Evolutionary conservation across 1,140 invertebrate genomes (phyloP).

Genomic region (Cryptotermes secundus): DNA sequence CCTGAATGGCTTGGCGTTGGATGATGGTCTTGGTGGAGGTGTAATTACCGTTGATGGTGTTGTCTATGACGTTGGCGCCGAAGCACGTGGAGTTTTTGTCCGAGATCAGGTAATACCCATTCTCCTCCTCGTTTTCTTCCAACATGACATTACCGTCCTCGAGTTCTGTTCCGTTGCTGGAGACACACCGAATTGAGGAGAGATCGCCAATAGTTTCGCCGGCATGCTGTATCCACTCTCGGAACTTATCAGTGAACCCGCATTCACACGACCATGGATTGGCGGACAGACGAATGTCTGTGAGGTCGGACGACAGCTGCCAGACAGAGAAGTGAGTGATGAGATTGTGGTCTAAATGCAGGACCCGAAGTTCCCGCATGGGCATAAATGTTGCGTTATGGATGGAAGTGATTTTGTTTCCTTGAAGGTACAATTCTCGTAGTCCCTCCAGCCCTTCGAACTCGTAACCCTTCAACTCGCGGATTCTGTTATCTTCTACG

Average conservation of each 20-base stretch:
- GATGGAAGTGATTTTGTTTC: slow-evolving; percentile 69
- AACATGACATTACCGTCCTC: slow-evolving; percentile 54
- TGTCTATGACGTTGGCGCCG: slow-evolving; percentile 23
- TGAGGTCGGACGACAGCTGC: slow-evolving; percentile 67
- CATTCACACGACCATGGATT: slow-evolving; percentile 91
- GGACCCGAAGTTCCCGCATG: slow-evolving; percentile 65
- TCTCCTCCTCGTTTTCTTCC: slow-evolving; percentile 53
- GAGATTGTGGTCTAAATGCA: slow-evolving; percentile 76
- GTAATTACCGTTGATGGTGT: slow-evolving; percentile 43
- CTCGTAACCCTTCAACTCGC: slow-evolving; percentile 70
- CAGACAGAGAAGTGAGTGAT: slow-evolving; percentile 73
- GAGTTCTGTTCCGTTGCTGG: slow-evolving; percentile 59
- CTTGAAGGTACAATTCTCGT: slow-evolving; percentile 62
- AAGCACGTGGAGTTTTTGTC: slow-evolving; percentile 43
- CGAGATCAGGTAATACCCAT: slow-evolving; percentile 55
- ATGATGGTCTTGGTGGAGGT: slow-evolving; percentile 36
- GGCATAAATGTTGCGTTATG: slow-evolving; percentile 76
- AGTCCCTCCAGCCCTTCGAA: slow-evolving; percentile 66
- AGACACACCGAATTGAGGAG: slow-evolving; percentile 49
- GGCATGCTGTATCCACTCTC: slow-evolving; percentile 70
- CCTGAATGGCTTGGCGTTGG: slow-evolving; percentile 67
- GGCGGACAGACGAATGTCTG: slow-evolving; percentile 65
- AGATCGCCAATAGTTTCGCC: slow-evolving; percentile 64
- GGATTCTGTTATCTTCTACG: slow-evolving; percentile 76
- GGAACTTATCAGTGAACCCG: slow-evolving; percentile 74